Percentiles rank a stretch among this genome's conserved stretches.
These are phyloP conservation scores for Podiceps cristatus DNA, from an alignment of 2,113 vertebrate genomes.

Conservation along the genomic window DNA sequence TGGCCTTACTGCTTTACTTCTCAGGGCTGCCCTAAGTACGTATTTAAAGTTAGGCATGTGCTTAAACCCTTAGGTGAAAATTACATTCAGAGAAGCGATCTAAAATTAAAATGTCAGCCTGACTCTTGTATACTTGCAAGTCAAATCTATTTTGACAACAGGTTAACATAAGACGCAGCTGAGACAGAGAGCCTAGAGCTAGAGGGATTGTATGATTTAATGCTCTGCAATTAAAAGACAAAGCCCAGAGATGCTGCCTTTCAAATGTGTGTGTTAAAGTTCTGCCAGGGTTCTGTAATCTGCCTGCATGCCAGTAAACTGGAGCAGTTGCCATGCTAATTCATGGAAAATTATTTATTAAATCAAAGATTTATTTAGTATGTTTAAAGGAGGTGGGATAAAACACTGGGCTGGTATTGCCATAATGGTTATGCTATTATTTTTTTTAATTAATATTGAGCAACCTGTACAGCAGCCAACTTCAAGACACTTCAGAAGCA, in stretches of 20 bases:
- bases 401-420: not conserved
- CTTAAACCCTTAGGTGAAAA: not conserved
- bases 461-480: not conserved
- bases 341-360: not conserved
- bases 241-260: not conserved
- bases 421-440: not conserved
- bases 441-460: not conserved
- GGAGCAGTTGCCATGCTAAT: not conserved
- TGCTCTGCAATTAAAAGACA: not conserved
- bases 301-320: not conserved
- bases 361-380: conserved; percentile 1
- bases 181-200: not conserved
- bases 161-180: not conserved
- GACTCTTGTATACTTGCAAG: not conserved
- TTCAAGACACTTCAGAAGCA: not conserved
- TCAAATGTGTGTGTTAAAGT: not conserved
- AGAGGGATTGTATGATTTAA: not conserved
- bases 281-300: not conserved
- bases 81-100: not conserved
- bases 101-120: not conserved
- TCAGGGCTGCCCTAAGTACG: not conserved
- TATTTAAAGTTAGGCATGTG: not conserved
- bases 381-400: not conserved
- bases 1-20: not conserved
- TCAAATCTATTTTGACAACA: conserved; percentile 32